Base-by-base conservation (phyloP, 2,113 vertebrate genomes). In the Hemiscyllium ocellatum region DNA sequence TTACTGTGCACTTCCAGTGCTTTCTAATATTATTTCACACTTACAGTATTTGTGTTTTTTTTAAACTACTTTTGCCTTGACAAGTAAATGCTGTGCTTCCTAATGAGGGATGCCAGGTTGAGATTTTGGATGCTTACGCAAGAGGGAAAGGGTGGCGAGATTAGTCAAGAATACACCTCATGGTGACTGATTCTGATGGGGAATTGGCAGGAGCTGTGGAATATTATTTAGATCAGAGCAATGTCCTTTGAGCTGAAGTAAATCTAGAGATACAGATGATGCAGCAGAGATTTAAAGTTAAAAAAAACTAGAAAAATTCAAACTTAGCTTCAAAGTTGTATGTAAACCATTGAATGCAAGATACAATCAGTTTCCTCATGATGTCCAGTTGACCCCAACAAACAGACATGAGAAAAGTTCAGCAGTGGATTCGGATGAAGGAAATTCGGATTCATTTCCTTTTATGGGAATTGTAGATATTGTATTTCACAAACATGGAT, bases 71-170 rank as follows among this genome's bases (percentile, higher is more conserved):
- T 47, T 47, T 47, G 22, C 47, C 61, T 56, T 56, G 52, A 61
- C 8, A 56, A 42, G 80, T 42, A 52, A 90, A 90, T 90, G 52
- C 87, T 90, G 87, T 90, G 52, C 24, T 65, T 61, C 87, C 87
- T 61, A 90, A 90, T 61, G 61, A 61, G 87, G 56, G 52, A 61
- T 90, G 87, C 50, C 52, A 90, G 87, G 33, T 90, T 90, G 87
- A 90, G 87, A 17, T 61, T 90, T 90, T 90, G 52, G 52, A 33
- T 19, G 26, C 29, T 90, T 33, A 56, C 61, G 10, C 52, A 90
- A 61, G 29, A 61, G 52, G 87, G 87, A 52, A 65, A 90, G 33
- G 87, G 61, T 90, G 87, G 50, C 50, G 26, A 61, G 87, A 61
- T 61, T 90, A 90, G 61, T 90, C 87, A 61, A 61, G 50, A 90